phyloP scores from a whole-genome alignment of 1,140 invertebrate species.

The Pogonus chalceus region DNA sequence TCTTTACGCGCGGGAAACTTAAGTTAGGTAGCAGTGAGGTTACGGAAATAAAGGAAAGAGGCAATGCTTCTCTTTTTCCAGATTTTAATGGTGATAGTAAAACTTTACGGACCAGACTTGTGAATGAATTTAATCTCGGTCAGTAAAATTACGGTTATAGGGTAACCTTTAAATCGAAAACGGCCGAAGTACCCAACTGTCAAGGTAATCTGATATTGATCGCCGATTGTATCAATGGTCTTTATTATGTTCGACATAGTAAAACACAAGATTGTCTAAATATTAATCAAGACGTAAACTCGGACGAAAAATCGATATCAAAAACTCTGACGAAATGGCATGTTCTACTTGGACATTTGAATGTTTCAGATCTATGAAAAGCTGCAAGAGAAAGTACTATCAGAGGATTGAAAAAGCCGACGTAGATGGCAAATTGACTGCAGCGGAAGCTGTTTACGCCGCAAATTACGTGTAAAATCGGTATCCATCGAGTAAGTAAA shows the following conservation, averaged over 20 bases:
- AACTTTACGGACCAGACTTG: conserved; percentile 22
- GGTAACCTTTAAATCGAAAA: conserved; percentile 18
- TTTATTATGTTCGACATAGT: conserved; percentile 11
- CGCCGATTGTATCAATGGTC: conserved; percentile 11
- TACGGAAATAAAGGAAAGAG: conserved; percentile 13
- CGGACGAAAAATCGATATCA: conserved; percentile 23
- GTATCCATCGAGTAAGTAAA: conserved; percentile 9
- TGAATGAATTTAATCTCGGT: conserved; percentile 22
- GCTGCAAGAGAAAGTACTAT: conserved; percentile 35
- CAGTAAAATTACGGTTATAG: conserved; percentile 17
- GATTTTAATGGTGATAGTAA: conserved; percentile 3
- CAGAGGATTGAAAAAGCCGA: conserved; percentile 32
- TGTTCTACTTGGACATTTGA: conserved; percentile 24
- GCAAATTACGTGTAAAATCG: conserved; percentile 18
- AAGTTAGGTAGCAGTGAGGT: conserved; percentile 12
- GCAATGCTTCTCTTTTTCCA: conserved; percentile 10
- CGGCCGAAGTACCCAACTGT: conserved; percentile 10
- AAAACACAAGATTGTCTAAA: neutral
- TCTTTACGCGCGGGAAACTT: conserved; percentile 7
- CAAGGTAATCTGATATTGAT: conserved; percentile 10
- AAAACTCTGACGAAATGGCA: no score
- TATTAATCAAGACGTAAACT: no score
- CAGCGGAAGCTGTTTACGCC: conserved; percentile 19
- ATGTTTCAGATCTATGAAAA: conserved; percentile 25
- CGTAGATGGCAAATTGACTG: conserved; percentile 26